A percentile compares a stretch with the other conserved stretches of the same genome.
Conservation (phyloP, 2,888 invertebrate species). For the Bellardia pandia region DNA sequence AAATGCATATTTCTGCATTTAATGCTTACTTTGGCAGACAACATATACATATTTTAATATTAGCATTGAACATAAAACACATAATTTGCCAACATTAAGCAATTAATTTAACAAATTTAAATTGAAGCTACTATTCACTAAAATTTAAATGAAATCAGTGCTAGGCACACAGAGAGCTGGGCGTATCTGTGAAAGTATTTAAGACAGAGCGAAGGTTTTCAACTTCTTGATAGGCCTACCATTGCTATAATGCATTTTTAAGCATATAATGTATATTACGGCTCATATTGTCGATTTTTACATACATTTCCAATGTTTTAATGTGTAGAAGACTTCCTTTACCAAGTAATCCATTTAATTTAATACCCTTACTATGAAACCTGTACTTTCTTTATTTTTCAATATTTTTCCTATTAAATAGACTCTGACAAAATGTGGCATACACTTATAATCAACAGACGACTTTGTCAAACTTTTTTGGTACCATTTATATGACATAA, state of each 20-base stretch:
- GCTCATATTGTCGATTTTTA: no score
- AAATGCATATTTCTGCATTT: neutral
- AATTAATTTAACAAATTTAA: no score
- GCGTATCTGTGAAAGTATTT: no score
- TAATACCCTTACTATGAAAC: neutral
- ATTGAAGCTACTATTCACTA: no score
- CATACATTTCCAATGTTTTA: no score
- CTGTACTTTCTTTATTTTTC: neutral
- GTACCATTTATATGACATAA: slow-evolving; percentile 2
- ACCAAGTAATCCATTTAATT: neutral
- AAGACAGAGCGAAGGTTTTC: no score
- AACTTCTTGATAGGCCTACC: no score
- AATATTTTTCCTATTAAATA: slow-evolving; percentile 20
- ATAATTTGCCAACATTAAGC: neutral
- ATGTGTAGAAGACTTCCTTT: neutral
- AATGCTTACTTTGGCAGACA: neutral
- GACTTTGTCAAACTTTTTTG: neutral
- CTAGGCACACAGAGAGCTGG: no score
- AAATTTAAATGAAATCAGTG: no score
- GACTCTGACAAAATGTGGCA: slow-evolving; percentile 33
- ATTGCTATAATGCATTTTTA: no score
- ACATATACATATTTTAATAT: neutral
- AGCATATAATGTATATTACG: no score
- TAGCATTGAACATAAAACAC: neutral
- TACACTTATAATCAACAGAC: slow-evolving; percentile 51